A percentile compares a stretch with the other conserved stretches of the same genome.
Evolutionary conservation across 1,140 invertebrate species (phyloP).

Genomic region (Atta texana): DNA sequence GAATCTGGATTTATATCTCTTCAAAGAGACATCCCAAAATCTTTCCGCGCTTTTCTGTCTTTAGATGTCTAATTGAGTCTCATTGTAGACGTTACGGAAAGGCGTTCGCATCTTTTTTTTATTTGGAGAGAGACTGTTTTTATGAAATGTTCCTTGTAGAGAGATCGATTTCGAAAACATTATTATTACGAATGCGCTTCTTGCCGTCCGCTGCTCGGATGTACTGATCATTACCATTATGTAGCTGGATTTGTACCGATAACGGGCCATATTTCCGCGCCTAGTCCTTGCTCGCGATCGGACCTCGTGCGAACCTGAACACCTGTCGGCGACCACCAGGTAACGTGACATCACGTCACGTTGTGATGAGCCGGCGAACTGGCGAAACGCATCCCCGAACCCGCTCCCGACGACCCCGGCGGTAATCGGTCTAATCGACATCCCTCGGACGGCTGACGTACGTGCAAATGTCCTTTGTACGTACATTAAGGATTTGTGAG

Average conservation of each 20-base stretch:
- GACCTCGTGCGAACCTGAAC: conserved; percentile 75
- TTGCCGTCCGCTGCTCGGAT: conserved; percentile 51
- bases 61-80: background rate
- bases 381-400: conserved; percentile 39
- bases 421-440: conserved; percentile 74
- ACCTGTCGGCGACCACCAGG: conserved; percentile 76
- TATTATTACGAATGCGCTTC: conserved; percentile 46
- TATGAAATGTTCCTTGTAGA: background rate
- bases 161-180: conserved; percentile 18
- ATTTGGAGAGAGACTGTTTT: background rate
- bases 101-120: background rate
- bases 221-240: conserved; percentile 71
- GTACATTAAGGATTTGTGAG: background rate
- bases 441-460: conserved; percentile 48
- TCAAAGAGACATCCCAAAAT: background rate
- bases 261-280: conserved; percentile 55
- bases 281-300: conserved; percentile 42
- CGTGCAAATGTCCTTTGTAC: background rate
- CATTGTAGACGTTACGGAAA: background rate
- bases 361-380: conserved; percentile 65
- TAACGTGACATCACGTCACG: conserved; percentile 81
- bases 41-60: background rate
- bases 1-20: background rate
- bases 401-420: conserved; percentile 38
- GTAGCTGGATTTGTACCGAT: conserved; percentile 72